phyloP scores from a whole-genome alignment of 1,140 invertebrate genomes.

The Yoshiicerus persimilis region DNA sequence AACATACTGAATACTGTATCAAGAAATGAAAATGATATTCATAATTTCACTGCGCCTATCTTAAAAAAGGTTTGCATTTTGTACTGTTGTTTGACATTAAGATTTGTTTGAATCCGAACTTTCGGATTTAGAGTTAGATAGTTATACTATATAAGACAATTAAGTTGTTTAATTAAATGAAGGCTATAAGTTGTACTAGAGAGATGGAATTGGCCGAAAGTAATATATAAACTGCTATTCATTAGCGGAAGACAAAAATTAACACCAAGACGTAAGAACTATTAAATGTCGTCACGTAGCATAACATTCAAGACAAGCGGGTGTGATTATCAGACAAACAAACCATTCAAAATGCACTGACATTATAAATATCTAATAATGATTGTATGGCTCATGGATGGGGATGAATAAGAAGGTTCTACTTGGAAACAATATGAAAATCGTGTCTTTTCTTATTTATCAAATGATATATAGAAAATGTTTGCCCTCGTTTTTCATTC shows the following conservation, averaged over 20 bases:
- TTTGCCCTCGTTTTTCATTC: too few species aligned
- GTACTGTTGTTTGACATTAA: background rate
- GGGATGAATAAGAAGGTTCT: background rate
- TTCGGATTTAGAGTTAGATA: background rate
- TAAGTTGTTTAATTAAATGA: background rate
- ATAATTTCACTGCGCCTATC: background rate
- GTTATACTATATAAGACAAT: background rate
- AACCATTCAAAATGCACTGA: background rate
- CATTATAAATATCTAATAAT: slow-evolving; percentile 14
- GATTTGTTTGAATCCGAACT: background rate
- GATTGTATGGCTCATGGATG: background rate
- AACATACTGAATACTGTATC: background rate
- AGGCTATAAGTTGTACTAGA: background rate
- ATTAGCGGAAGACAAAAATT: background rate
- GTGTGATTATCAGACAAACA: slow-evolving; percentile 21
- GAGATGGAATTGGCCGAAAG: background rate
- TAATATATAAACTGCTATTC: background rate
- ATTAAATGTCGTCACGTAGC: background rate
- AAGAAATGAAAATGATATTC: background rate
- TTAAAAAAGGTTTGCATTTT: background rate
- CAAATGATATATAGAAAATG: too few species aligned
- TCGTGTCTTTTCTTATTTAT: too few species aligned
- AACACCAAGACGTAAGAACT: background rate
- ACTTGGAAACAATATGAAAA: too few species aligned
- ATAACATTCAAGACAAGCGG: background rate